A percentile compares a stretch with the other conserved stretches of the same genome.
These are phyloP conservation scores for Microtus richardsoni DNA, from an alignment of 2,113 vertebrate species.

Conservation along the genomic window DNA sequence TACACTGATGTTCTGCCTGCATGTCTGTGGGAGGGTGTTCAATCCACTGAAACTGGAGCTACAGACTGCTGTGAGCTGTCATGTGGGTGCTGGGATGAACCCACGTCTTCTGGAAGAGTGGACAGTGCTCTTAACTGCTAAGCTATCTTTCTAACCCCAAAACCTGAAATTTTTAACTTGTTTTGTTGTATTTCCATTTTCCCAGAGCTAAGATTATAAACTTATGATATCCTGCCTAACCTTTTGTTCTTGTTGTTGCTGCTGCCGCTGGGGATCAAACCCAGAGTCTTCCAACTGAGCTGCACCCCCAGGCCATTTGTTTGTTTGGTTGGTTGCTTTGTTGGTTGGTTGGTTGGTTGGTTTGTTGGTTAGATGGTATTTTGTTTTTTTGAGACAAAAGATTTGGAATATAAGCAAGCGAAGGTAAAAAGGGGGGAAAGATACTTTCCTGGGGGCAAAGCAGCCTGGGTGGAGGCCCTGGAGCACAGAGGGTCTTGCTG, in stretches of 20 bases:
- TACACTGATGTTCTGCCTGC: too few relatives aligned
- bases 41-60: too few relatives aligned
- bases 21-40: too few relatives aligned
- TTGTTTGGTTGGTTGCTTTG: not conserved
- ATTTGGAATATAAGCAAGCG: not conserved
- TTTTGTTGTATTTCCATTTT: not conserved
- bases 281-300: not conserved
- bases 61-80: too few relatives aligned
- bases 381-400: not conserved
- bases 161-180: not conserved
- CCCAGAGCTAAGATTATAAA: not conserved
- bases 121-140: too few relatives aligned
- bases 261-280: not conserved
- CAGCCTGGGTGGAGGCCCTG: not conserved
- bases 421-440: not conserved
- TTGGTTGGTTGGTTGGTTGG: not conserved
- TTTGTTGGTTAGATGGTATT: not conserved
- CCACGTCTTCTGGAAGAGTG: too few relatives aligned
- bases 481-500: not conserved
- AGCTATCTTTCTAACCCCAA: not conserved
- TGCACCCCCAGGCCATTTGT: not conserved
- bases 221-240: not conserved
- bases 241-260: too few relatives aligned
- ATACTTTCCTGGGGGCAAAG: not conserved
- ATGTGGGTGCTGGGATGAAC: too few relatives aligned